A percentile compares a stretch with the other conserved stretches of the same genome.
phyloP scores from a whole-genome alignment of 1,140 invertebrate species.

The Neotoxoptera formosana region DNA sequence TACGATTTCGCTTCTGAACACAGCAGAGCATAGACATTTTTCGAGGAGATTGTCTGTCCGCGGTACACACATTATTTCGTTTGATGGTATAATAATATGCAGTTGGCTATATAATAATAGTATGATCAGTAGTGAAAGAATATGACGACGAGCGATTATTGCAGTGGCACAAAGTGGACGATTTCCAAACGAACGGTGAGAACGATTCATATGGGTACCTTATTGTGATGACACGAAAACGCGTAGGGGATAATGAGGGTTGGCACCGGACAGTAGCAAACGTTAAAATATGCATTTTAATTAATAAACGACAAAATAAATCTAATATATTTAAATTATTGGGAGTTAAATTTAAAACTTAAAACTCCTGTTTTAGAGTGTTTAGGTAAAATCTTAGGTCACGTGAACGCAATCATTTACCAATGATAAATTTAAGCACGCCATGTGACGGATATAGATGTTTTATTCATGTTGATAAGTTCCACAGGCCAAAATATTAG shows the following conservation, averaged over 20 bases:
- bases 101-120: neutral
- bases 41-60: neutral
- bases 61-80: neutral
- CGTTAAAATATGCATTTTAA: neutral
- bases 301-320: neutral
- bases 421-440: neutral
- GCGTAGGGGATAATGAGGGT: neutral
- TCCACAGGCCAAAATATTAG: neutral
- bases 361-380: neutral
- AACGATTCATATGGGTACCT: neutral
- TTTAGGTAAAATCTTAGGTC: neutral
- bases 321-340: neutral
- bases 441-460: too few relatives aligned
- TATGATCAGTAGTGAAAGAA: neutral
- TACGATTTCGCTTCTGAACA: neutral
- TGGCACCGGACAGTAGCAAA: neutral
- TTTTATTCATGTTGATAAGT: neutral
- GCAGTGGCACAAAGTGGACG: neutral
- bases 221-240: neutral
- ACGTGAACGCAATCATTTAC: too few relatives aligned
- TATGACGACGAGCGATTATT: neutral
- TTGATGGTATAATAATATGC: neutral
- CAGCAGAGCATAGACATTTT: neutral
- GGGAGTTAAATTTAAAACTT: neutral
- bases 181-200: neutral